Evolutionary conservation across 2,797 vertebrate genomes (phyloP), one percentile per base, ranked within the genome.

Genomic region (Tympanoctomys barrerae): DNA sequence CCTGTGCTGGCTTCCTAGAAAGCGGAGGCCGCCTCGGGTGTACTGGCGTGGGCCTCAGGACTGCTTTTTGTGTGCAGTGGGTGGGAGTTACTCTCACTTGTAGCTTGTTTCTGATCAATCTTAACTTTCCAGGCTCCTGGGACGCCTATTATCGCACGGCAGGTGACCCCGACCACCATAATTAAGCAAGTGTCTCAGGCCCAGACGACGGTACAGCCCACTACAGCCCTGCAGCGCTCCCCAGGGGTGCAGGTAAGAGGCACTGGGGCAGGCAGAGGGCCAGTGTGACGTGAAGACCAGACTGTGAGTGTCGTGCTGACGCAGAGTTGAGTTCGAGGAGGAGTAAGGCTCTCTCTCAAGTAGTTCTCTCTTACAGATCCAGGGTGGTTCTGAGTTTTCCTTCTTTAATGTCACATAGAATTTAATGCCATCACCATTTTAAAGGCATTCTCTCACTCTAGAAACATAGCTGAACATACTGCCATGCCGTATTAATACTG

Each of bases 201-300:
- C 94, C 98, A 99, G 94, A 99, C 99, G 0, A 98, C 99, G 80
- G 98, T 99, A 95, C 99, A 99, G 83, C 98, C 98, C 39, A 99
- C 99, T 62, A 99, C 99, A 52, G 98, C 99, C 91, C 98, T 99
- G 96, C 99, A 99, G 98, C 99, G 99, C 96, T 99, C 99, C 70
- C 99, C 99, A 3, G 98, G 99, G 22, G 98, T 99, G 95, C 99
- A 99, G 98, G 99, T 99, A 94, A 98, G 98, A 28, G 64, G 2
- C 21, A 2, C 8, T 1, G 2, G 52, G n/a, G 46, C 59, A 46
- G 59, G 57, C 54, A 49, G 4, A 39, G 39, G 10, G 2, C 39
- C 18, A n/a, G 24, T 70, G 31, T 64, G 7, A 1, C 19, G 19
- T 39, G 9, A 5, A 13, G 52, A 4, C 16, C 9, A 21, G 90